These are phyloP conservation scores for Charadrius vociferus DNA, from an alignment of 2,113 vertebrate genomes.

Conservation along the genomic window DNA sequence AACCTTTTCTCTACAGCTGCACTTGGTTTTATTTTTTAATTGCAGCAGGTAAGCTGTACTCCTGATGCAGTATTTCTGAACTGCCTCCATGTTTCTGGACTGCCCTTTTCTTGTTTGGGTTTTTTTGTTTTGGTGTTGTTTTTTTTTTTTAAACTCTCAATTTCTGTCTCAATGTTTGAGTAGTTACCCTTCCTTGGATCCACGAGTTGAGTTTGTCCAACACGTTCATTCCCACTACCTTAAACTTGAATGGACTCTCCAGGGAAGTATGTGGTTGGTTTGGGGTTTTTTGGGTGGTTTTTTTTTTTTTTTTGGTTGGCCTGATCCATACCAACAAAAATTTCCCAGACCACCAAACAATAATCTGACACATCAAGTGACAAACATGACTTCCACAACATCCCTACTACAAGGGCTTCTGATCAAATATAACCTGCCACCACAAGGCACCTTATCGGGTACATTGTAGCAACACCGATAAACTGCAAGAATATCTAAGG, in stretches of 20 bases:
- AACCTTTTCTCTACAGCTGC: neutral
- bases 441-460: neutral
- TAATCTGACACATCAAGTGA: neutral
- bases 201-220: accelerated
- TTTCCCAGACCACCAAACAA: neutral
- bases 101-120: neutral
- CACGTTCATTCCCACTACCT: neutral
- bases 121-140: too few relatives aligned
- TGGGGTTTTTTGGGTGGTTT: neutral
- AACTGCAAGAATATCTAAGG: neutral
- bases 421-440: neutral
- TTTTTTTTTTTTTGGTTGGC: neutral
- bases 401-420: neutral
- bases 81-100: neutral
- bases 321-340: neutral
- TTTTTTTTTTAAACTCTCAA: neutral
- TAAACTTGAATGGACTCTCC: neutral
- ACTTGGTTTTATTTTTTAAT: neutral
- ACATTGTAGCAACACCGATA: neutral
- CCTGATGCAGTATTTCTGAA: neutral
- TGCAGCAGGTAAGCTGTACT: neutral
- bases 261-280: neutral
- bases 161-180: neutral
- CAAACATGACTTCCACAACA: neutral
- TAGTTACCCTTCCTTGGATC: neutral